A percentile compares a stretch with the other conserved stretches of the same genome.
Evolutionary conservation across 2,797 vertebrate species (phyloP).

Genomic region (Manis crassicaudata): DNA sequence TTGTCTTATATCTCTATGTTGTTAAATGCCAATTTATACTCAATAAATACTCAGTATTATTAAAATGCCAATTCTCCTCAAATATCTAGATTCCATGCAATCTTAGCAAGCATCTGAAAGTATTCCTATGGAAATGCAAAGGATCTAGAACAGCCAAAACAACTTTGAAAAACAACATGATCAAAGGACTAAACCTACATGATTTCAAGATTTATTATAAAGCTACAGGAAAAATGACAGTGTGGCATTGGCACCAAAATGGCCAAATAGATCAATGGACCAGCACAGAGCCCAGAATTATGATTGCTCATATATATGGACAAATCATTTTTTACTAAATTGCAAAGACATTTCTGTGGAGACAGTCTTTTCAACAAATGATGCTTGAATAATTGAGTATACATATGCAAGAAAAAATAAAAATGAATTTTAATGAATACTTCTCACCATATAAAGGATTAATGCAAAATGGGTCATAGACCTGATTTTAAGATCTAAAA

Average conservation of each 20-base stretch:
- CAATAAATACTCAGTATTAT: background rate
- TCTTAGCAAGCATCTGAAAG: background rate
- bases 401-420: background rate
- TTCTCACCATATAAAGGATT: background rate
- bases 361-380: background rate
- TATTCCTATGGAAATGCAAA: background rate
- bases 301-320: background rate
- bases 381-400: background rate
- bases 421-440: background rate
- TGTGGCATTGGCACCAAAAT: background rate
- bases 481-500: conserved; percentile 12
- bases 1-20: background rate
- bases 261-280: background rate
- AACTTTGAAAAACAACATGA: background rate
- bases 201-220: background rate
- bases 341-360: background rate
- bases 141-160: background rate
- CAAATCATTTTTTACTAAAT: background rate
- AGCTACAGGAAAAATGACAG: background rate
- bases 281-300: background rate
- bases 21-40: background rate
- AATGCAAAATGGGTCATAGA: background rate
- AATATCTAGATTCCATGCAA: background rate
- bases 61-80: background rate
- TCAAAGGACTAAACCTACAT: background rate